Conservation (phyloP, 2,113 vertebrate species). For the Sminthopsis crassicaudata region DNA sequence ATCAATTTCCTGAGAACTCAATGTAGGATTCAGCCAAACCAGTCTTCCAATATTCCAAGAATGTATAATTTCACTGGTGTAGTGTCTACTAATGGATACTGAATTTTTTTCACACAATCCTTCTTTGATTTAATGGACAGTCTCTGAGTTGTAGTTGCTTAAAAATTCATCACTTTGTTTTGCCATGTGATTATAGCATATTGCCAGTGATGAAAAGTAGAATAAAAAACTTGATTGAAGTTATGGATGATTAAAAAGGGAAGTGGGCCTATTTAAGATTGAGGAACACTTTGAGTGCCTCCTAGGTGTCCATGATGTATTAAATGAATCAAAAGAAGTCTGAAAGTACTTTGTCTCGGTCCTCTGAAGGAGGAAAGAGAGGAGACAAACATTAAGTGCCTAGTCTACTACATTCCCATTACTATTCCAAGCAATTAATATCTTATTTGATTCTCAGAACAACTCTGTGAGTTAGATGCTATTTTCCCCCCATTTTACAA, state of each 20-base stretch:
- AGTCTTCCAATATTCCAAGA: background rate
- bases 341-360: background rate
- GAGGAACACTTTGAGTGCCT: background rate
- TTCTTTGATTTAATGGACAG: background rate
- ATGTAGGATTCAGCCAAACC: background rate
- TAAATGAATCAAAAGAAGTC: background rate
- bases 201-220: background rate
- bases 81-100: background rate
- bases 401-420: background rate
- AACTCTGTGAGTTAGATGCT: background rate
- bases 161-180: slow-evolving; percentile 22
- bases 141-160: background rate
- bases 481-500: background rate
- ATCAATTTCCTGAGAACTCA: background rate
- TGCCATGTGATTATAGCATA: background rate
- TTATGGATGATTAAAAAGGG: background rate
- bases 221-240: background rate
- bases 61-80: background rate
- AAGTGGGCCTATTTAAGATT: background rate
- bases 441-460: background rate
- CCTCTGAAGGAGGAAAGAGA: background rate
- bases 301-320: background rate
- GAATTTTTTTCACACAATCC: background rate
- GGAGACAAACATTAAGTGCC: background rate
- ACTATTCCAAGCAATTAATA: background rate